Conservation (phyloP, 1,140 invertebrate genomes). For the Episyrphus balteatus region DNA sequence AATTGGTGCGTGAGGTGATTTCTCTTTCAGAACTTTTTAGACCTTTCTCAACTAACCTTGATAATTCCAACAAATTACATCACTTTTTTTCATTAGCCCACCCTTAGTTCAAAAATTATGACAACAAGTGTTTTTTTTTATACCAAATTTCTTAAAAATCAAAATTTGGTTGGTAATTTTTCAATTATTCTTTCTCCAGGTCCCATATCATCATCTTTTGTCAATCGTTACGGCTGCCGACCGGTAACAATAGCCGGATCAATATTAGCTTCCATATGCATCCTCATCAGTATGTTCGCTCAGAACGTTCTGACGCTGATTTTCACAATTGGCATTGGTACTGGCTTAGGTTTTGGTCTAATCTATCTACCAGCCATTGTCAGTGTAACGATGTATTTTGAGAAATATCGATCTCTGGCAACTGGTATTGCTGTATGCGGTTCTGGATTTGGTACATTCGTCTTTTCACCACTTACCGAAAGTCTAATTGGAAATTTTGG, state of each 20-base stretch:
- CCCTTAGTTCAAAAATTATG: too few relatives aligned
- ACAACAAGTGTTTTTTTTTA: too few relatives aligned
- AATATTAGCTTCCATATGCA: constrained; percentile 61
- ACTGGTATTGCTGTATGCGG: constrained; percentile 92
- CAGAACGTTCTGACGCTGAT: constrained; percentile 68
- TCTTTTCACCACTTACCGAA: constrained; percentile 69
- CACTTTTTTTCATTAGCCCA: too few relatives aligned
- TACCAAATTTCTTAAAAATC: too few relatives aligned
- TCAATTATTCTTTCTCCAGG: constrained; percentile 45
- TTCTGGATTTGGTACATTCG: constrained; percentile 76
- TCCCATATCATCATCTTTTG: constrained; percentile 82
- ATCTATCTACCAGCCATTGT: constrained; percentile 93
- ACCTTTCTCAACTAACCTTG: too few relatives aligned
- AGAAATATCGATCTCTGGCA: constrained; percentile 78
- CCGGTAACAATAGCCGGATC: constrained; percentile 78
- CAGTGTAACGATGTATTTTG: constrained; percentile 89
- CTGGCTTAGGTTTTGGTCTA: constrained; percentile 84
- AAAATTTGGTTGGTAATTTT: too few relatives aligned
- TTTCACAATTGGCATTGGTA: constrained; percentile 77
- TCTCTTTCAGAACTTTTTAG: too few relatives aligned
- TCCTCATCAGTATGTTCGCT: constrained; percentile 65
- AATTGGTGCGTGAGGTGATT: too few relatives aligned
- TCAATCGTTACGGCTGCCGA: constrained; percentile 87
- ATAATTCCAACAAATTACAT: too few relatives aligned
- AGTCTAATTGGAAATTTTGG: constrained; percentile 49